Percentiles rank a stretch among this genome's conserved stretches.
phyloP scores from a whole-genome alignment of 1,140 invertebrate genomes.

The Polypedilum pembai region DNA sequence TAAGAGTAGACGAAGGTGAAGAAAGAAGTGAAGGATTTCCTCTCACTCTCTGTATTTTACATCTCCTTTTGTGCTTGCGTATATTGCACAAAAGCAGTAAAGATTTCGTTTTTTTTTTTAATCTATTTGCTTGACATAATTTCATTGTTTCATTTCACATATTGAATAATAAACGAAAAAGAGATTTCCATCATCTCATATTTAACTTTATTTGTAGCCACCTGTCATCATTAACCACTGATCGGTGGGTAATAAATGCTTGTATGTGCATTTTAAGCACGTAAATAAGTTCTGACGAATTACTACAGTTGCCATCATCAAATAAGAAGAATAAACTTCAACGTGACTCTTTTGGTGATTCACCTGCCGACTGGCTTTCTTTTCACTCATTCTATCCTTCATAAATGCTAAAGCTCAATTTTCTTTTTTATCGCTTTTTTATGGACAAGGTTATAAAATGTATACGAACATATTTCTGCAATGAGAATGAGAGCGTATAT shows the following conservation, averaged over 20 bases:
- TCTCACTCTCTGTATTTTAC: background rate
- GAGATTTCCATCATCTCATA: too few relatives aligned
- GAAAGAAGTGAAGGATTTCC: background rate
- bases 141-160: too few relatives aligned
- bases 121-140: too few relatives aligned
- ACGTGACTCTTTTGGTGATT: conserved; percentile 26
- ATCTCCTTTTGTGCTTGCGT: too few relatives aligned
- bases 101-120: too few relatives aligned
- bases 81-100: too few relatives aligned
- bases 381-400: background rate
- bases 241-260: background rate
- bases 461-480: background rate
- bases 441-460: background rate
- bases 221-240: background rate
- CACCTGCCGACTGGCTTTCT: background rate
- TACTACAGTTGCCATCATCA: background rate
- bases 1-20: background rate
- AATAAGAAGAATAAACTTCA: background rate
- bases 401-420: background rate
- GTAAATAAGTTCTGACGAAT: background rate
- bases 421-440: conserved; percentile 26
- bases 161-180: too few relatives aligned
- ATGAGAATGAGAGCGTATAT: background rate
- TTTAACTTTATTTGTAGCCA: background rate
- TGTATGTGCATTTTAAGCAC: background rate